These are phyloP conservation scores for Ictalurus punctatus DNA, from an alignment of 2,113 vertebrate genomes.

Conservation along the genomic window DNA sequence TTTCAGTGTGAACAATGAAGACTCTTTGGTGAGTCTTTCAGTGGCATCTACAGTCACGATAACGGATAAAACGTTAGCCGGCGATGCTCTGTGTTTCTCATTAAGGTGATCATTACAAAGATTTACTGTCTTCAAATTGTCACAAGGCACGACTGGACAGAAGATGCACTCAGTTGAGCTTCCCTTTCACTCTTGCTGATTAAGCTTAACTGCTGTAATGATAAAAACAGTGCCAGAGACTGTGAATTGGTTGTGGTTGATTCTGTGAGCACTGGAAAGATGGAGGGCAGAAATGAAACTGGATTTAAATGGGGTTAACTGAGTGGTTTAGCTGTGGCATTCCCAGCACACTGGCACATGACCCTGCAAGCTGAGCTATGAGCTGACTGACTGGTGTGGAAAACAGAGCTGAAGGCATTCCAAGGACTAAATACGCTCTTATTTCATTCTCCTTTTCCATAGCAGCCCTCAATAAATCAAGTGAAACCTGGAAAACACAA, in stretches of 20 bases:
- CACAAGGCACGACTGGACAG: constrained; percentile 11
- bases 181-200: constrained; percentile 43
- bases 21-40: neutral
- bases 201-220: constrained; percentile 42
- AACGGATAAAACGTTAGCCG: neutral
- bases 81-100: constrained; percentile 13
- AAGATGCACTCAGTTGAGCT: constrained; percentile 6
- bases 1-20: neutral
- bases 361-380: neutral
- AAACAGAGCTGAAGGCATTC: constrained; percentile 1
- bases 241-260: constrained; percentile 47
- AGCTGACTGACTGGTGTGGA: constrained; percentile 1
- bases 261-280: constrained; percentile 31
- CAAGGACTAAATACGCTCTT: neutral
- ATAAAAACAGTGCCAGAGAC: constrained; percentile 34
- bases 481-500: neutral
- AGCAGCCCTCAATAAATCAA: constrained; percentile 1
- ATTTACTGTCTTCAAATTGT: constrained; percentile 29
- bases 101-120: constrained; percentile 16
- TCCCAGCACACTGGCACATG: constrained; percentile 21
- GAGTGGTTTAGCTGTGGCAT: constrained; percentile 38
- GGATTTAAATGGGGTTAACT: constrained; percentile 61
- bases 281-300: constrained; percentile 3
- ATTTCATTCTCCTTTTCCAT: neutral
- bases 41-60: neutral